Conservation (phyloP, 2,888 invertebrate genomes). For the Anarsia innoxiella region DNA sequence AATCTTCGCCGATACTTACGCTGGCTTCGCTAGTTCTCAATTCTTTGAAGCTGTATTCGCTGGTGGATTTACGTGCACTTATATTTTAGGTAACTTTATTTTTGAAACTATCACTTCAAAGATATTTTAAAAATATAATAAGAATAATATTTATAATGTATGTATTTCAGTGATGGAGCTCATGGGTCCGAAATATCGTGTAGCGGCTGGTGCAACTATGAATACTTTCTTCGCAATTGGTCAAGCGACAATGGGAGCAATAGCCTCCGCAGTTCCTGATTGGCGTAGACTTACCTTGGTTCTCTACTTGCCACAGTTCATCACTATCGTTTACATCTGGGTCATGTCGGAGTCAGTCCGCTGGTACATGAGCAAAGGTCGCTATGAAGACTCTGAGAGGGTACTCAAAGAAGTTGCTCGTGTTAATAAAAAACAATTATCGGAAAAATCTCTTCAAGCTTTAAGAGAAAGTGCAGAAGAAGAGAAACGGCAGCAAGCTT, state of each 20-base stretch:
- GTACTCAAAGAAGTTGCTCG: constrained; percentile 77
- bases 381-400: constrained; percentile 77
- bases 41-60: constrained; percentile 79
- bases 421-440: constrained; percentile 65
- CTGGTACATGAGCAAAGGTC: constrained; percentile 82
- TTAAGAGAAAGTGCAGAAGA: constrained; percentile 34
- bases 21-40: constrained; percentile 79
- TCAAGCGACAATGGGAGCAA: constrained; percentile 77
- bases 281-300: constrained; percentile 81
- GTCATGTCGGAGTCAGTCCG: constrained; percentile 80
- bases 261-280: constrained; percentile 79
- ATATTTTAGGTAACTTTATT: constrained; percentile 78
- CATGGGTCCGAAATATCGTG: constrained; percentile 81
- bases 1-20: constrained; percentile 76
- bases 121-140: background rate
- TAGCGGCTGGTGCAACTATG: constrained; percentile 79
- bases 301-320: constrained; percentile 77
- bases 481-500: constrained; percentile 28
- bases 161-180: constrained; percentile 79
- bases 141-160: background rate
- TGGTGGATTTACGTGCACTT: constrained; percentile 80
- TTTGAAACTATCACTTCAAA: background rate
- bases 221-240: constrained; percentile 82
- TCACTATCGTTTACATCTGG: constrained; percentile 78
- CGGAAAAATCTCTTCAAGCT: constrained; percentile 38